These are phyloP conservation scores for Diplodus puntazzo DNA, from an alignment of 2,797 vertebrate species.

Conservation along the genomic window DNA sequence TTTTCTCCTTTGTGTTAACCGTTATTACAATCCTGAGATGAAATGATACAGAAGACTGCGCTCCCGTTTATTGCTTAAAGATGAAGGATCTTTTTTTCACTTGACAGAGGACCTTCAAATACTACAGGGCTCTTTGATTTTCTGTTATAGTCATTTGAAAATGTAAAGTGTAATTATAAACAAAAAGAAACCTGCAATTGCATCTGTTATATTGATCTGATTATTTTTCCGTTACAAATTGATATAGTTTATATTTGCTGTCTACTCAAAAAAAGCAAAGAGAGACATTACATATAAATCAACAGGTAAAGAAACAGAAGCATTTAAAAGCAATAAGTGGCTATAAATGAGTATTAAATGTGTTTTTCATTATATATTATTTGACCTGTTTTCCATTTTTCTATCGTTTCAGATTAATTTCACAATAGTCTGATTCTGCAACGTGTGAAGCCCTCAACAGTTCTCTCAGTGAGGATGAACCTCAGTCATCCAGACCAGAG, in stretches of 20 bases:
- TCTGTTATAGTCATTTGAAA: conserved; percentile 24
- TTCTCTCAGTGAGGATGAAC: conserved; percentile 79
- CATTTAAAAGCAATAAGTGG: background rate
- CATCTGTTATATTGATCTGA: background rate
- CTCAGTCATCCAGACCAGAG: conserved; percentile 83
- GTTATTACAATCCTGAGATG: conserved; percentile 53
- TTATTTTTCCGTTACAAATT: background rate
- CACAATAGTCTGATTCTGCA: conserved; percentile 24
- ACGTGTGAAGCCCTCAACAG: conserved; percentile 17
- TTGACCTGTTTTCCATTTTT: conserved; percentile 19
- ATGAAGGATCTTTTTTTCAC: conserved; percentile 33
- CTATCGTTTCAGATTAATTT: conserved; percentile 64
- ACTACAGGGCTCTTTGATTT: conserved; percentile 36
- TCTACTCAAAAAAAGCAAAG: conserved; percentile 15
- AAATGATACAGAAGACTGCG: conserved; percentile 42
- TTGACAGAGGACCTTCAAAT: conserved; percentile 36
- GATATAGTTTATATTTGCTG: conserved; percentile 18
- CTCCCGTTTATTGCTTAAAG: conserved; percentile 33
- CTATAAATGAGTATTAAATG: background rate
- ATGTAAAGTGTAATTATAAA: conserved; percentile 19
- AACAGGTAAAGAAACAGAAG: background rate
- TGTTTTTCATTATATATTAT: conserved; percentile 6
- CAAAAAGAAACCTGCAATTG: conserved; percentile 4
- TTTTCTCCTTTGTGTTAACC: conserved; percentile 55
- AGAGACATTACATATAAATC: conserved; percentile 10